Conservation (phyloP, 2,797 vertebrate genomes). For the Hydrocynus forskahlii region DNA sequence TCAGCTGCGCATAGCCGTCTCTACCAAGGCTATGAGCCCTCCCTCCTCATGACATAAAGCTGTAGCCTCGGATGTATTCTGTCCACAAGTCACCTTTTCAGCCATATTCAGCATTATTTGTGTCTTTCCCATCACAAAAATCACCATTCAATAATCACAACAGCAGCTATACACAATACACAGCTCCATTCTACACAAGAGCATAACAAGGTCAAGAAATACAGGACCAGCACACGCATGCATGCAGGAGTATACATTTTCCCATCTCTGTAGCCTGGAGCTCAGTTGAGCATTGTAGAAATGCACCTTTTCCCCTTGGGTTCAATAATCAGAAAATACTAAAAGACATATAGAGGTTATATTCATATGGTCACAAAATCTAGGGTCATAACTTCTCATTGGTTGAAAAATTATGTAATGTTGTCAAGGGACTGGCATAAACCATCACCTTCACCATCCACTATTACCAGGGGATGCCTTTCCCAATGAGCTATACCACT, state of each 20-base stretch:
- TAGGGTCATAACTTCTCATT: too few species aligned
- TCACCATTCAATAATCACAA: neutral
- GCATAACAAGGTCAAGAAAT: neutral
- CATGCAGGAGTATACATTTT: too few species aligned
- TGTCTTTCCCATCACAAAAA: neutral
- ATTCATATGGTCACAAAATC: too few species aligned
- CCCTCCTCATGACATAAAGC: constrained; percentile 4
- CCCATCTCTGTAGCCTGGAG: neutral
- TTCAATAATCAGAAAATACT: too few species aligned
- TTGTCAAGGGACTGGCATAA: too few species aligned
- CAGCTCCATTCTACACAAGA: neutral
- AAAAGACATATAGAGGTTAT: too few species aligned
- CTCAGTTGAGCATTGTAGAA: too few species aligned
- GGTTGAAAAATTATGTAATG: too few species aligned
- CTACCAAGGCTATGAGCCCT: neutral
- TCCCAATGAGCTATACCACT: too few species aligned
- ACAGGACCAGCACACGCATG: neutral
- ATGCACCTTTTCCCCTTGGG: too few species aligned
- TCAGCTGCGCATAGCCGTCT: neutral
- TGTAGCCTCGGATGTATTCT: neutral
- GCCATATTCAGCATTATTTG: neutral
- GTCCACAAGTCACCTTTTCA: constrained; percentile 5
- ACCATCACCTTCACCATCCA: too few species aligned
- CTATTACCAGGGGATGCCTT: too few species aligned
- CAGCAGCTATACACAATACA: neutral